phyloP scores from a whole-genome alignment of 2,888 invertebrate species.

The Blera fallax region DNA sequence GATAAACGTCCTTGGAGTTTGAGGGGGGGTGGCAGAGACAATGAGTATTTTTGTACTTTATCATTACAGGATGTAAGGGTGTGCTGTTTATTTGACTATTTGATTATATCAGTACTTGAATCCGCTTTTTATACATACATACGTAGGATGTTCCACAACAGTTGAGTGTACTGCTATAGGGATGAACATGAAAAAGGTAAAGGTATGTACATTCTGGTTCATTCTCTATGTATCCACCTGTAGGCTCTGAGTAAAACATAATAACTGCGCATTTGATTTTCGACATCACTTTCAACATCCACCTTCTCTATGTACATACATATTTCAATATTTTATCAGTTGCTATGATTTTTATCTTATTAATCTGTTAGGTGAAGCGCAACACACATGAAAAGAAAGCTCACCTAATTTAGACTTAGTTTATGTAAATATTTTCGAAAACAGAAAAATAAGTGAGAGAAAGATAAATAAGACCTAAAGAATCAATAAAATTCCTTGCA shows the following conservation, averaged over 20 bases:
- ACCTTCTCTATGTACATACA: not conserved
- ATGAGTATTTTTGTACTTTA: conserved; percentile 43
- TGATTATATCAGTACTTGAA: conserved; percentile 45
- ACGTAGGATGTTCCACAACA: not conserved
- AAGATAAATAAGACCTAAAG: not conserved
- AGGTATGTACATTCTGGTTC: not conserved
- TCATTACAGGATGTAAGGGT: conserved; percentile 45
- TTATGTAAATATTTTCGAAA: conserved; percentile 2
- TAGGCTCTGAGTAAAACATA: not conserved
- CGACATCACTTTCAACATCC: not conserved
- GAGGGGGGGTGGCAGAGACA: not conserved
- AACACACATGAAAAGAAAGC: not conserved
- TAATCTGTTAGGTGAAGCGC: not conserved
- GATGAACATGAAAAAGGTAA: not conserved
- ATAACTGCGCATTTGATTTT: conserved; percentile 51
- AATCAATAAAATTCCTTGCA: too few relatives aligned
- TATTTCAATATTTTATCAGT: conserved; percentile 14
- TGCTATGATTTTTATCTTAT: not conserved
- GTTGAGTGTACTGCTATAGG: not conserved
- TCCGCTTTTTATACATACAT: conserved; percentile 14
- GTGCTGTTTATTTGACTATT: conserved; percentile 54
- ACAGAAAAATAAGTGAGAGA: not conserved
- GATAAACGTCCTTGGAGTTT: conserved; percentile 61
- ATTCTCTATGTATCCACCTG: conserved; percentile 54
- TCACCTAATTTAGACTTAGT: not conserved